These are phyloP conservation scores for Pristionchus pacificus DNA, from an alignment of 1,140 invertebrate species.

Conservation along the genomic window DNA sequence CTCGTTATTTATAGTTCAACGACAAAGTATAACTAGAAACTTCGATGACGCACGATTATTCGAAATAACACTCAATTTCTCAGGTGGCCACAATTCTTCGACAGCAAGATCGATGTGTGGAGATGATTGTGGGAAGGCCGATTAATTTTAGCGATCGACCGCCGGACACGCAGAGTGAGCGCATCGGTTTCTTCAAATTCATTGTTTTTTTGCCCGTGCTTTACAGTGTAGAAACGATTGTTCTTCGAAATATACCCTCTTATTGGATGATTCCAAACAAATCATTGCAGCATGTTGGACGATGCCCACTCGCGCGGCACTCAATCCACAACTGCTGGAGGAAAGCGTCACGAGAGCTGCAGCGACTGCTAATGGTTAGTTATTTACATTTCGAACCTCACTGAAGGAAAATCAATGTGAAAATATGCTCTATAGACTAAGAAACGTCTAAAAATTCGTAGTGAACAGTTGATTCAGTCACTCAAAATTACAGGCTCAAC, in stretches of 20 bases:
- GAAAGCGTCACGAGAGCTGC: slow-evolving; percentile 27
- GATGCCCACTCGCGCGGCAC: slow-evolving; percentile 49
- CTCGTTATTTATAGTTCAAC: too few relatives aligned
- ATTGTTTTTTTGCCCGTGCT: too few relatives aligned
- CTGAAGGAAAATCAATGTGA: too few relatives aligned
- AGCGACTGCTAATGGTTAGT: too few relatives aligned
- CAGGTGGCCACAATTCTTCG: slow-evolving; percentile 76
- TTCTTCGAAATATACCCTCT: background rate
- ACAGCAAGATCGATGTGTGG: slow-evolving; percentile 77
- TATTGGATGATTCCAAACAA: background rate
- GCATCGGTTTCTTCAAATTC: too few relatives aligned
- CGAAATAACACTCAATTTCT: background rate
- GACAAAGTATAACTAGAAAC: too few relatives aligned
- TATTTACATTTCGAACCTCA: too few relatives aligned
- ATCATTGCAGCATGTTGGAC: slow-evolving; percentile 53
- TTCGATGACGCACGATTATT: too few relatives aligned
- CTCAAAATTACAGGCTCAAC: too few relatives aligned
- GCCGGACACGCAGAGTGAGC: slow-evolving; percentile 42
- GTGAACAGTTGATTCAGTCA: too few relatives aligned
- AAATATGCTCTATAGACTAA: too few relatives aligned
- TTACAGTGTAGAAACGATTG: background rate
- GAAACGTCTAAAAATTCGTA: too few relatives aligned
- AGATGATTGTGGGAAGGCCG: slow-evolving; percentile 78
- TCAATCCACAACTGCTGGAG: slow-evolving; percentile 42
- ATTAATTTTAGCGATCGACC: slow-evolving; percentile 32